Conservation (phyloP, 2,888 invertebrate species). For the Tineola bisselliella region DNA sequence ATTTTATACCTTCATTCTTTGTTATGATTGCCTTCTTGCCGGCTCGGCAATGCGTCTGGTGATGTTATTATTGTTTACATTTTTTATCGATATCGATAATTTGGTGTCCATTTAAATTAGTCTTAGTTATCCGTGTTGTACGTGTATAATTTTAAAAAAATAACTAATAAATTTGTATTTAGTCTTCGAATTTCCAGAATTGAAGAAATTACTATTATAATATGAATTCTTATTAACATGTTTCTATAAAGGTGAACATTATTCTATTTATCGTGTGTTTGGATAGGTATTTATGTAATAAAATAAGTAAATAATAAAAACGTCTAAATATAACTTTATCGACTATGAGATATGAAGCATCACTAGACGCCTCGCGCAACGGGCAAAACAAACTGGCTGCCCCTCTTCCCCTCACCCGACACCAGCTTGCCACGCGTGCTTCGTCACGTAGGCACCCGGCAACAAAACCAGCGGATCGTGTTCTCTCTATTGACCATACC, state of each 20-base stretch:
- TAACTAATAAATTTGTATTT: too few species aligned
- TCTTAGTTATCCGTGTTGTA: background rate
- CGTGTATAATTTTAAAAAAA: background rate
- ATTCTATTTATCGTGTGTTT: too few species aligned
- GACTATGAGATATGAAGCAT: too few species aligned
- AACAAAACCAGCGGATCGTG: background rate
- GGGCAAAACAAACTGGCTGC: conserved; percentile 45
- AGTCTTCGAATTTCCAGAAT: too few species aligned
- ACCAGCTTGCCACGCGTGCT: conserved; percentile 39
- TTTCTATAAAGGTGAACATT: conserved; percentile 15
- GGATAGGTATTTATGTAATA: too few species aligned
- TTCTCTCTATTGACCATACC: background rate
- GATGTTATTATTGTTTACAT: conserved; percentile 53
- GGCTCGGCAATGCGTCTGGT: conserved; percentile 39
- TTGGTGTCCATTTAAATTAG: background rate
- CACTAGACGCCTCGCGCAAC: too few species aligned
- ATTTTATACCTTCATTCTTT: conserved; percentile 38
- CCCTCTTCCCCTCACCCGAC: conserved; percentile 29
- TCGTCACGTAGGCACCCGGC: conserved; percentile 58
- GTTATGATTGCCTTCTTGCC: conserved; percentile 55
- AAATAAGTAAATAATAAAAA: too few species aligned
- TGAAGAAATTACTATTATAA: too few species aligned
- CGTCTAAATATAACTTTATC: too few species aligned
- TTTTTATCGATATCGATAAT: conserved; percentile 34
- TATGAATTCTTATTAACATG: background rate